Conservation (phyloP, 2,113 vertebrate genomes). For the Erinaceus europaeus region DNA sequence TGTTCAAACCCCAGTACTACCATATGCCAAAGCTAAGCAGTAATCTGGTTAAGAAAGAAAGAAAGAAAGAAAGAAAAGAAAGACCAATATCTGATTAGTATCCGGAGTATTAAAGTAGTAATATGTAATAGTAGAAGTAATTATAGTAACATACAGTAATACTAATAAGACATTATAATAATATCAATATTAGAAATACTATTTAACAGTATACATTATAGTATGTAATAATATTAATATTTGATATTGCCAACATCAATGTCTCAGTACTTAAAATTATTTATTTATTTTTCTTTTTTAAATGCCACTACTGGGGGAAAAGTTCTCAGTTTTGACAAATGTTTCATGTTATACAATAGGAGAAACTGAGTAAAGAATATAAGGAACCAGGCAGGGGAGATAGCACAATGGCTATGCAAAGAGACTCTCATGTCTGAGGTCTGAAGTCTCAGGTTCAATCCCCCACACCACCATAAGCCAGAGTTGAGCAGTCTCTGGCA, state of each 20-base stretch:
- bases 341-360: background rate
- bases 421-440: too few species aligned
- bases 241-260: background rate
- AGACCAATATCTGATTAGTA: background rate
- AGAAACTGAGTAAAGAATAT: background rate
- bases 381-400: background rate
- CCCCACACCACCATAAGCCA: too few species aligned
- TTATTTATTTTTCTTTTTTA: too few species aligned
- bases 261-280: too few species aligned
- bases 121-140: background rate
- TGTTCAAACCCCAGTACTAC: too few species aligned
- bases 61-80: conserved; percentile 5
- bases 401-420: background rate
- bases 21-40: too few species aligned
- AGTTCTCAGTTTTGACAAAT: conserved; percentile 28
- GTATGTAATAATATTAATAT: background rate
- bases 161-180: background rate
- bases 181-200: background rate
- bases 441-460: too few species aligned
- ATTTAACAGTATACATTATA: background rate
- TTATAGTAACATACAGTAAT: background rate
- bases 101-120: background rate
- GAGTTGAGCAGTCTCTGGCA: too few species aligned
- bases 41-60: too few species aligned
- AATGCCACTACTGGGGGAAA: too few species aligned